Conservation (phyloP, 1,140 invertebrate species). For the Drosophila nannoptera region DNA sequence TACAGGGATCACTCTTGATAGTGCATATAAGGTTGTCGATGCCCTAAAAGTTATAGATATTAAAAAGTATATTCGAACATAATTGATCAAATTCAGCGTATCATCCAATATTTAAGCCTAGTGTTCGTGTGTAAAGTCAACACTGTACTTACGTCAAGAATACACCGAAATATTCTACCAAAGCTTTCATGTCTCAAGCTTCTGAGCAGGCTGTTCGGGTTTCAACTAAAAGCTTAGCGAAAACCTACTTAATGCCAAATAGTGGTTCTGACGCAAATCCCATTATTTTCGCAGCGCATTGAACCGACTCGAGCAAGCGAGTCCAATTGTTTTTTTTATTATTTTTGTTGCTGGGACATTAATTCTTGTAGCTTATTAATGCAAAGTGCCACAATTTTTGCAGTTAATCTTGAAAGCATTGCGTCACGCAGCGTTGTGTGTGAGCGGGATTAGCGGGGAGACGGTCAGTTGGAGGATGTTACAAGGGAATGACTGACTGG, state of each 20-base stretch:
- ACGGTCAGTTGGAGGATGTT: not conserved
- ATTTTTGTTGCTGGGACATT: not conserved
- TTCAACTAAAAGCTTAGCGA: slow-evolving; percentile 5
- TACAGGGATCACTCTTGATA: not conserved
- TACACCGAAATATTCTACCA: not conserved
- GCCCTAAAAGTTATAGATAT: no score
- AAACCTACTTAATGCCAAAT: not conserved
- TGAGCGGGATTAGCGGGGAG: not conserved
- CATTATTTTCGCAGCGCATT: slow-evolving; percentile 24
- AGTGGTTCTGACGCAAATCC: slow-evolving; percentile 6
- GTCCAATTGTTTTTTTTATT: not conserved
- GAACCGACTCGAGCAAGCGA: slow-evolving; percentile 1
- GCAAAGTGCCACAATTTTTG: slow-evolving; percentile 21
- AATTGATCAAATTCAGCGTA: no score
- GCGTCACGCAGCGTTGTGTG: slow-evolving; percentile 8
- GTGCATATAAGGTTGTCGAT: no score
- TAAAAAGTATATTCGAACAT: no score
- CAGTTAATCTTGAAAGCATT: slow-evolving; percentile 49
- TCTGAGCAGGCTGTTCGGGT: slow-evolving; percentile 1
- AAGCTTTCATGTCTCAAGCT: slow-evolving; percentile 19
- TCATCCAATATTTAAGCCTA: not conserved
- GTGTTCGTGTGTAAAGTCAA: not conserved
- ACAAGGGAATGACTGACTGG: no score
- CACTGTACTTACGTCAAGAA: slow-evolving; percentile 37
- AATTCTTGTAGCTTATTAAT: slow-evolving; percentile 20